Conservation (phyloP, 92 coral and sea anemone species). For the Phenganax subtilis region DNA sequence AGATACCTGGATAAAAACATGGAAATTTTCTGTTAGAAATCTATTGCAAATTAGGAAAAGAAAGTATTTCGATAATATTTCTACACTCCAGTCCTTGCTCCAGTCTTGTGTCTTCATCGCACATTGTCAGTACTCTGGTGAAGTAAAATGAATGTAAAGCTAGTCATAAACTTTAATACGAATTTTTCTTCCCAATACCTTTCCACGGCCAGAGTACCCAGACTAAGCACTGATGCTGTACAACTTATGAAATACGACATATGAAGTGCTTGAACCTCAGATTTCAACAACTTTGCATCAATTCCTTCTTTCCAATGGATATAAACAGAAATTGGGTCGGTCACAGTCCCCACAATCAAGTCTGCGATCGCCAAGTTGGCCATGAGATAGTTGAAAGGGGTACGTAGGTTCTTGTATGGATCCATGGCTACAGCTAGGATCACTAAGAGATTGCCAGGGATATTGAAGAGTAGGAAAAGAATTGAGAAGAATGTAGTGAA, state of each 20-base stretch:
- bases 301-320: constrained; percentile 67
- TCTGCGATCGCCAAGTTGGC: constrained; percentile 75
- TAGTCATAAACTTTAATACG: too few relatives aligned
- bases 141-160: too few relatives aligned
- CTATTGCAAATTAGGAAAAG: too few relatives aligned
- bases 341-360: constrained; percentile 64
- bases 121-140: too few relatives aligned
- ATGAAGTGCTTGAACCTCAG: constrained; percentile 51
- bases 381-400: constrained; percentile 70
- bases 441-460: constrained; percentile 72
- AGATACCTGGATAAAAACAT: background rate
- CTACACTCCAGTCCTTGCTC: too few relatives aligned
- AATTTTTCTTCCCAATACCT: constrained; percentile 38
- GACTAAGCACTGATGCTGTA: constrained; percentile 72
- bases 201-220: constrained; percentile 69
- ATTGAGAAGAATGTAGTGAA: constrained; percentile 60
- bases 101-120: too few relatives aligned
- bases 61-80: too few relatives aligned
- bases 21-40: too few relatives aligned
- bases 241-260: constrained; percentile 62
- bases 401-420: constrained; percentile 69
- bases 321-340: constrained; percentile 66
- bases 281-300: constrained; percentile 24
- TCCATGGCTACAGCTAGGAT: constrained; percentile 74
- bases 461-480: constrained; percentile 53